Percentiles rank a stretch among this genome's conserved stretches.
These are phyloP conservation scores for Alethe castanea DNA, from an alignment of 2,113 vertebrate species.

Conservation along the genomic window DNA sequence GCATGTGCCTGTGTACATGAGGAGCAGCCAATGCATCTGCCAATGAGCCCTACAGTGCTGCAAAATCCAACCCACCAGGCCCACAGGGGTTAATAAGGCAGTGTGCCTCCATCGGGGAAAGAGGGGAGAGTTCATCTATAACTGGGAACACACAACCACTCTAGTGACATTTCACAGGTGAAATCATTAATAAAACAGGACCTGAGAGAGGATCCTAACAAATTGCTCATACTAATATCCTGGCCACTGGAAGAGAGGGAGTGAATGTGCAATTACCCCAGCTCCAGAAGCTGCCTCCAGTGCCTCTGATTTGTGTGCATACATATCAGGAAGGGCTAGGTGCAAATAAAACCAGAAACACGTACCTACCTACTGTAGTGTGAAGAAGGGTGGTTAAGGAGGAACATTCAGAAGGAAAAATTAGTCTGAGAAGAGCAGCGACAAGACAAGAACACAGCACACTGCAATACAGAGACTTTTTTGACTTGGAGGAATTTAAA, in stretches of 20 bases:
- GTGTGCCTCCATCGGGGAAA: neutral
- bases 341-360: neutral
- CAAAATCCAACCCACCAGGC: neutral
- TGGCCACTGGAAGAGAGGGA: neutral
- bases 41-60: neutral
- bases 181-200: conserved; percentile 40
- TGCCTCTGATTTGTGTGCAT: rapidly evolving
- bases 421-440: neutral
- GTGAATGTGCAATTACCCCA: neutral
- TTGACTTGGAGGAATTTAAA: neutral
- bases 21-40: neutral
- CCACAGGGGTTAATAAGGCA: neutral
- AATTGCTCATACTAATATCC: neutral
- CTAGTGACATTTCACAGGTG: neutral
- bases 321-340: neutral
- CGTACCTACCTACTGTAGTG: neutral
- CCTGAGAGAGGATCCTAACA: neutral
- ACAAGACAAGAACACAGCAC: neutral
- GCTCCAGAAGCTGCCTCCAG: neutral
- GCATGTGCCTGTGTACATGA: neutral
- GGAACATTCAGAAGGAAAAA: neutral
- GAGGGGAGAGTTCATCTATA: neutral
- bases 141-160: neutral
- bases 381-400: neutral
- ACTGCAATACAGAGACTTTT: neutral